These are phyloP conservation scores for Corydoras maculifer DNA, from an alignment of 2,113 vertebrate species.

Conservation along the genomic window DNA sequence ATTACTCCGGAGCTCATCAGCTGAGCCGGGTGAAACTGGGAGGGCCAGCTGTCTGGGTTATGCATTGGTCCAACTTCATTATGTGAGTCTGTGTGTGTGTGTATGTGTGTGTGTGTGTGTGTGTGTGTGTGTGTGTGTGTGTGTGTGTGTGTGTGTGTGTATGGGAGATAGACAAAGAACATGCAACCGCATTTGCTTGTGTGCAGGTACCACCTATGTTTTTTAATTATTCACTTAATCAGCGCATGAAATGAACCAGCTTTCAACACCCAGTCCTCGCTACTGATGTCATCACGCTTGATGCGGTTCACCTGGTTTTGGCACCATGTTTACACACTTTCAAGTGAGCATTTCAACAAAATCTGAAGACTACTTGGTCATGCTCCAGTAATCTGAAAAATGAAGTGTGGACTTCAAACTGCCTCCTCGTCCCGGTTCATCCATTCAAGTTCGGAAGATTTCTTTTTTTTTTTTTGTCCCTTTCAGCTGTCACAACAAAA, in stretches of 20 bases:
- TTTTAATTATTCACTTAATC: slow-evolving; percentile 67
- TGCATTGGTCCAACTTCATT: background rate
- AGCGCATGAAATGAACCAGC: slow-evolving; percentile 56
- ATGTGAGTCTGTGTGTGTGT: slow-evolving; percentile 26
- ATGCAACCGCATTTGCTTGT: slow-evolving; percentile 48
- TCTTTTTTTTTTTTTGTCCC: slow-evolving; percentile 9
- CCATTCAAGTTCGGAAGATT: background rate
- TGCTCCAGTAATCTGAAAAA: slow-evolving; percentile 10
- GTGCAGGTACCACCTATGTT: slow-evolving; percentile 54
- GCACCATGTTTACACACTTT: background rate
- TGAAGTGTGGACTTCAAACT: slow-evolving; percentile 3
- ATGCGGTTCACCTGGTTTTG: slow-evolving; percentile 13
- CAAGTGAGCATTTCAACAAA: slow-evolving; percentile 14
- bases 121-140: slow-evolving; percentile 34
- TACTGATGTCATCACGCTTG: slow-evolving; percentile 18
- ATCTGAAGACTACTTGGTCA: slow-evolving; percentile 8
- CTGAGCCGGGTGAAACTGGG: slow-evolving; percentile 29
- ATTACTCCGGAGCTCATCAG: slow-evolving; percentile 20
- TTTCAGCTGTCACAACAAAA: slow-evolving; percentile 26
- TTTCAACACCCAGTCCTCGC: slow-evolving; percentile 29
- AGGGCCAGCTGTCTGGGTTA: slow-evolving; percentile 9
- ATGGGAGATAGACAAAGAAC: background rate
- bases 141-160: slow-evolving; percentile 14
- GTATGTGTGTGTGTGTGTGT: slow-evolving; percentile 28
- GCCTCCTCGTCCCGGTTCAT: background rate